phyloP scores from a whole-genome alignment of 2,113 vertebrate genomes.

The Dipodomys spectabilis region DNA sequence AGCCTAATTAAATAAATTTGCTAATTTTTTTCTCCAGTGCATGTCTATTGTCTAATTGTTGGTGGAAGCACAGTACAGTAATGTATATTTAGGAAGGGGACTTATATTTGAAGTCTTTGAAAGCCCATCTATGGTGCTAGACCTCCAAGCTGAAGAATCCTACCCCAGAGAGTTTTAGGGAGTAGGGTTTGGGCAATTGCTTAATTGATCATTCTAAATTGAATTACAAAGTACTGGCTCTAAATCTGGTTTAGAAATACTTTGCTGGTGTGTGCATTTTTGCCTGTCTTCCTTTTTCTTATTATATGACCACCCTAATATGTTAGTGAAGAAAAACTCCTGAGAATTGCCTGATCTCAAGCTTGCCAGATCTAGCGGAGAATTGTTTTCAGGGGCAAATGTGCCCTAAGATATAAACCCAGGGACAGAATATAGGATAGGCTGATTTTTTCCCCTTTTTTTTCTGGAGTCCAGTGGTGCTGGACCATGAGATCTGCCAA shows the following conservation, averaged over 20 bases:
- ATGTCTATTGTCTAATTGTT: conserved; percentile 1
- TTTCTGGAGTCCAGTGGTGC: background rate
- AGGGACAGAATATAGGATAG: background rate
- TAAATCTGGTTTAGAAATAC: conserved; percentile 51
- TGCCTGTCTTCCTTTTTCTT: conserved; percentile 22
- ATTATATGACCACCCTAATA: background rate
- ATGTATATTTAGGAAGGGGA: conserved; percentile 40
- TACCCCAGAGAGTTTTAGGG: conserved; percentile 27
- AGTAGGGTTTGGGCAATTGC: conserved; percentile 33
- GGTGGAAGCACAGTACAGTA: background rate
- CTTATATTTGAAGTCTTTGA: conserved; percentile 22
- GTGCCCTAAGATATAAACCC: background rate
- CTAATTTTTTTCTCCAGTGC: conserved; percentile 30
- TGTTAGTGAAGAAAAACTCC: conserved; percentile 4
- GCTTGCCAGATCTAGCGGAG: background rate
- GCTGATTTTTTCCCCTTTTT: background rate
- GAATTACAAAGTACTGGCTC: conserved; percentile 60
- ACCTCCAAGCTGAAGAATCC: conserved; percentile 25
- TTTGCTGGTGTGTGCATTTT: conserved; percentile 35
- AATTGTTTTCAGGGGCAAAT: conserved; percentile 8
- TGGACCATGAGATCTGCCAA: background rate
- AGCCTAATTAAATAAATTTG: conserved; percentile 50
- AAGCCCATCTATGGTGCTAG: background rate
- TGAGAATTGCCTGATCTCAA: background rate
- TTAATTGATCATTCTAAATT: conserved; percentile 72